Conservation (phyloP, 37 sponge, comb jelly and placozoan genomes). For the Oscarella lobularis region DNA sequence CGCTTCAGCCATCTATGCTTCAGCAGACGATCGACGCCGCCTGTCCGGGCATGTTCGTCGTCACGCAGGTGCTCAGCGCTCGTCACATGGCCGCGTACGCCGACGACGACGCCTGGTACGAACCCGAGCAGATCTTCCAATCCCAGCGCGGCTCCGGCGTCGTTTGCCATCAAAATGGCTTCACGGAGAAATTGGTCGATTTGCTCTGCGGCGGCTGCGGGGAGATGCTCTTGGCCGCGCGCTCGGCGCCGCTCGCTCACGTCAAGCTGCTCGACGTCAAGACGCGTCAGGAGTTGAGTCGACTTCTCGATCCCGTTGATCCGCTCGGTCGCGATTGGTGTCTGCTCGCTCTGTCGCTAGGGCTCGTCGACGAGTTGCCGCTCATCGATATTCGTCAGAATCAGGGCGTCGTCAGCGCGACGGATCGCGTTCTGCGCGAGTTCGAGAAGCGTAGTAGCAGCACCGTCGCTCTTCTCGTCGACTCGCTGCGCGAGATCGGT, state of each 20-base stretch:
- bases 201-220: slow-evolving; percentile 72
- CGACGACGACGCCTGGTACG: slow-evolving; percentile 24
- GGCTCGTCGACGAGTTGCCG: slow-evolving; percentile 52
- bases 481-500: slow-evolving; percentile 57
- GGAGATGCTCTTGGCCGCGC: slow-evolving; percentile 36
- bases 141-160: slow-evolving; percentile 26
- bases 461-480: slow-evolving; percentile 42
- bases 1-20: too few species aligned
- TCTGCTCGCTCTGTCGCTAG: slow-evolving; percentile 55
- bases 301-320: slow-evolving; percentile 57
- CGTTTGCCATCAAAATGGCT: background rate
- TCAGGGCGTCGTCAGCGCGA: slow-evolving; percentile 38
- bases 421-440: slow-evolving; percentile 37
- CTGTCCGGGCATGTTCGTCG: slow-evolving; percentile 44
- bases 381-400: background rate
- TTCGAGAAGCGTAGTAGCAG: slow-evolving; percentile 34
- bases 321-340: slow-evolving; percentile 82
- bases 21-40: slow-evolving; percentile 14
- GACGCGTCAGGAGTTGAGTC: slow-evolving; percentile 38
- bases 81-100: slow-evolving; percentile 32
- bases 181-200: slow-evolving; percentile 39
- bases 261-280: slow-evolving; percentile 19
- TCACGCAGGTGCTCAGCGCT: slow-evolving; percentile 35
- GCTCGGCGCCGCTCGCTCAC: slow-evolving; percentile 47
- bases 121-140: slow-evolving; percentile 50